Base-by-base conservation (phyloP, 2,113 vertebrate genomes). In the Callochromis pleurospilus region DNA sequence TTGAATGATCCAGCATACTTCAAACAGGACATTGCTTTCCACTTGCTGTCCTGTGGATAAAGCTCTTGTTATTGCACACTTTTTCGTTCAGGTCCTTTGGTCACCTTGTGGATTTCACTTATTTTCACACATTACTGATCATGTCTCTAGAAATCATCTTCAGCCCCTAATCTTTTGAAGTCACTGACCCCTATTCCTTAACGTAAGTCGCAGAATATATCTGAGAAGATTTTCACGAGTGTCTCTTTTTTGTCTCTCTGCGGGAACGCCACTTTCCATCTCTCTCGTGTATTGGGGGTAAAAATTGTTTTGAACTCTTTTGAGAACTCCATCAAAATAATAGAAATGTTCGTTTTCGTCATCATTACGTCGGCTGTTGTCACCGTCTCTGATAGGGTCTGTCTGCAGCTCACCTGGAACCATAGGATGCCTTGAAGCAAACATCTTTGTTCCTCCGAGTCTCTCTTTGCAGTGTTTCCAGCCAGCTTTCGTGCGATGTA, bases 301-400 rank as follows among this genome's bases (percentile, higher is more conserved):
- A 11, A 58, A 56, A 65, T 89, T 38, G 49, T 56, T 83, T 36
- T 17, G 31, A 56, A 94, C 94, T 73, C 58, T 86, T 73, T 60
- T 94, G 68, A 93, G 1, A 1, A 86, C 79, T 6, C 95, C 92
- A 13, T 95, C 87, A 49, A 92, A 91, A 73, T 91, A 94, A 79
- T 95, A 95, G 81, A 95, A 94, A 56, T 94, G 93, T 14, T 81
- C 14, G 1, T 88, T 33, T 21, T 70, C 79, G 10, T 89, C 80
- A 24, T 80, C 58, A 3, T n/a, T 5, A 10, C 5, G 62, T 31
- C 1, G 29, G 21, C 5, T 53, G 49, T 68, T 33, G 13, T 17
- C 2, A 5, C 6, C 1, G 1, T 36, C 55, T 38, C 55, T 40
- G 53, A 21, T 13, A 4, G 47, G n/a, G 6, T 49, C 55, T 14